A percentile compares a stretch with the other conserved stretches of the same genome.
Evolutionary conservation across 2,888 invertebrate genomes (phyloP).

Genomic region (Iselma pallidipennis): DNA sequence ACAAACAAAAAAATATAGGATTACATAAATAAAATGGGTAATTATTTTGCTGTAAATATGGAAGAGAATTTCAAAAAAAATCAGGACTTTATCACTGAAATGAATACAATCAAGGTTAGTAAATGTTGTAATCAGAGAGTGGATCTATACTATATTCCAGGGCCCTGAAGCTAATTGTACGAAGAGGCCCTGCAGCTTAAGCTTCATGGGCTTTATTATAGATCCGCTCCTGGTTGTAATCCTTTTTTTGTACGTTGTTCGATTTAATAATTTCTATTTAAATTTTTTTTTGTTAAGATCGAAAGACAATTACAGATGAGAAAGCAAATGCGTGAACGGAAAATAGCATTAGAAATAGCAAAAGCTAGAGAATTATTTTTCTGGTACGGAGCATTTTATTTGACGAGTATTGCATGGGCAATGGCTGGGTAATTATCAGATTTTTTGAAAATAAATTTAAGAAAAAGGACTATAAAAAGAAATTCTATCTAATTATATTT

Average conservation of each 20-base stretch:
- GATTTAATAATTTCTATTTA: slow-evolving; percentile 10
- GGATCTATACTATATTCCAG: too few species aligned
- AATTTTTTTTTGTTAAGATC: slow-evolving; percentile 59
- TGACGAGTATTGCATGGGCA: slow-evolving; percentile 60
- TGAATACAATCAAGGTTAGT: slow-evolving; percentile 67
- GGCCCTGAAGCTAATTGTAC: too few species aligned
- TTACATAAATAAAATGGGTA: slow-evolving; percentile 60
- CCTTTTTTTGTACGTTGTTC: too few species aligned
- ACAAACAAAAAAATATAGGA: background rate
- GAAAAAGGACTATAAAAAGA: background rate
- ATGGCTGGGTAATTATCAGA: slow-evolving; percentile 60
- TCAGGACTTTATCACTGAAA: slow-evolving; percentile 69
- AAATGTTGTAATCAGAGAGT: too few species aligned
- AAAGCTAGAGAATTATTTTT: slow-evolving; percentile 72
- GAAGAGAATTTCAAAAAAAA: slow-evolving; percentile 71
- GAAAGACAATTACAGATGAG: slow-evolving; percentile 81
- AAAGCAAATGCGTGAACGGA: slow-evolving; percentile 76
- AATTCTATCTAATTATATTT: slow-evolving; percentile 2
- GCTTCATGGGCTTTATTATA: too few species aligned
- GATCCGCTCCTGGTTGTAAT: too few species aligned
- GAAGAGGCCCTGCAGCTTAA: too few species aligned
- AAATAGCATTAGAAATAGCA: slow-evolving; percentile 72
- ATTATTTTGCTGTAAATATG: slow-evolving; percentile 62
- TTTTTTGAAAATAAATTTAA: too few species aligned
- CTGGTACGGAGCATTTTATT: slow-evolving; percentile 72